These are phyloP conservation scores for Leptopilina clavipes DNA, from an alignment of 1,140 invertebrate species.

Conservation along the genomic window DNA sequence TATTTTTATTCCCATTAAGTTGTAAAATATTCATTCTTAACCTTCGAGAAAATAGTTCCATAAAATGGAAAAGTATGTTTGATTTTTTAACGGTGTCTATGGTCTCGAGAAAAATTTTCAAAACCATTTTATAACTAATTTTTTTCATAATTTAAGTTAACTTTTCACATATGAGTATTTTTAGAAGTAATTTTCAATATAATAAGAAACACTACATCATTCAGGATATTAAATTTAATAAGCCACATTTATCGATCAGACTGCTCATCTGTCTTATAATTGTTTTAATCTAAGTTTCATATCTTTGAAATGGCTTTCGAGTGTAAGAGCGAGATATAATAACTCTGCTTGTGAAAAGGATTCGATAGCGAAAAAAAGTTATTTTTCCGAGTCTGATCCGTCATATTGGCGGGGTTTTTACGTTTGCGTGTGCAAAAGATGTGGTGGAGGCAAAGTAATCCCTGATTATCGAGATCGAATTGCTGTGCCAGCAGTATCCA, in stretches of 20 bases:
- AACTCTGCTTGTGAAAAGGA: neutral
- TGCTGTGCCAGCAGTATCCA: constrained; percentile 47
- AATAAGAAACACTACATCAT: neutral
- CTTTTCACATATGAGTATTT: no score
- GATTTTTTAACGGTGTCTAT: no score
- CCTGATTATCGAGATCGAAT: constrained; percentile 58
- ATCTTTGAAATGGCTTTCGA: constrained; percentile 23
- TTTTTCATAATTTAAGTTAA: no score
- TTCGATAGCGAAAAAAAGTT: constrained; percentile 45
- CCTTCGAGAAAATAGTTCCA: no score
- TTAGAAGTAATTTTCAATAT: no score
- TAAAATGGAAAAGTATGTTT: no score
- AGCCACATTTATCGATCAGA: neutral
- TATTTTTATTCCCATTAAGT: neutral
- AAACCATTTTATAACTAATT: no score
- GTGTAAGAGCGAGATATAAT: neutral
- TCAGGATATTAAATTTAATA: constrained; percentile 15
- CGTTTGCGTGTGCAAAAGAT: constrained; percentile 37
- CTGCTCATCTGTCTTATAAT: neutral
- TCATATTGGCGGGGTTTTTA: constrained; percentile 48
- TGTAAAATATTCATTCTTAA: neutral
- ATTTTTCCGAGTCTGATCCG: constrained; percentile 50
- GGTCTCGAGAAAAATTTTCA: no score
- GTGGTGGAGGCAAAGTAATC: constrained; percentile 46
- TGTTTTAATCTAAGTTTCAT: constrained; percentile 12